Evolutionary conservation across 2,113 vertebrate species (phyloP), one percentile per base, ranked within the genome.

Genomic region (Mastomys coucha): DNA sequence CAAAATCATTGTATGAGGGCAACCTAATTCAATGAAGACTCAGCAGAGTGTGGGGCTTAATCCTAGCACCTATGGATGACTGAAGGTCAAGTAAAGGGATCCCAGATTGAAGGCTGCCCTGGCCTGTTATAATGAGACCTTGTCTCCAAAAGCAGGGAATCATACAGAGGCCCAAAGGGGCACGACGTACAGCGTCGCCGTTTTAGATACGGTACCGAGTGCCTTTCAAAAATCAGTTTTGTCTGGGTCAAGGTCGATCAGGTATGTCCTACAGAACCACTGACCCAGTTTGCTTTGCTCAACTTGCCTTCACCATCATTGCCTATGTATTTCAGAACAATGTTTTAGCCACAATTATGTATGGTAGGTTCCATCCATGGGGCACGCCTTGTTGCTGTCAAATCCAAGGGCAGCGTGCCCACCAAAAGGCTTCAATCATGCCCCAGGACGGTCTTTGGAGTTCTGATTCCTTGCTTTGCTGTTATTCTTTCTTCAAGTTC

Each of bases 11-110:
- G 67, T 56, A 13, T 53, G 22, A 33, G 67, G 75, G 49, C 89
- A 58, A 87, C 20, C 36, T 53, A 69, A 91, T 58, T 92, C 67
- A 90, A 84, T 60, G 67, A 88, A 91, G 42, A 78, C n/a, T 67
- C 70, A 11, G 42, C 33, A 28, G 22, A 49, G 22, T 12, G 14
- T 53, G 16, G 14, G 53, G 10, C 8, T 39, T 20, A 65, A 51
- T 90, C 33, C 42, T 8, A 19, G 20, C 42, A n/a, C 73, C 10
- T 45, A 45, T 45, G 45, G 6, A 13, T 1, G 10, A 39, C 22
- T 42, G 58, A 49, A 14, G 39, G 31, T 17, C 20, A 19, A 28
- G 5, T 10, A 49, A 33, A 58, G 36, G 56, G 39, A 67, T n/a
- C 7, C 12, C 11, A 45, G n/a, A 33, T 7, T 53, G 42, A 51